Evolutionary conservation across 2,888 invertebrate species (phyloP).

Genomic region (Dolichomitus sp.): DNA sequence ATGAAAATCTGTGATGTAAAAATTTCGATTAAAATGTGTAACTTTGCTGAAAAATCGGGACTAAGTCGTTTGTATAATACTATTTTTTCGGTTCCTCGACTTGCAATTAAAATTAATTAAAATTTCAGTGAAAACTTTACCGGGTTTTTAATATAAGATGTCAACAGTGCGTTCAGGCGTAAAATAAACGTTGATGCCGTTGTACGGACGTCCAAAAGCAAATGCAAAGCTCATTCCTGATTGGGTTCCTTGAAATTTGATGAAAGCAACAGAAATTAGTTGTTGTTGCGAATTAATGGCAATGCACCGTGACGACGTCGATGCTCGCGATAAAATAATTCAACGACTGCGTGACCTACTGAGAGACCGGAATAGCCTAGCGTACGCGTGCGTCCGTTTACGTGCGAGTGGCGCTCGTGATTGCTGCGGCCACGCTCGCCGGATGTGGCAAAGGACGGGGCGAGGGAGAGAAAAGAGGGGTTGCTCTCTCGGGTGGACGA

Average conservation of each 20-base stretch:
- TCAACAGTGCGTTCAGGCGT: too few relatives aligned
- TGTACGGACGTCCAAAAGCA: too few relatives aligned
- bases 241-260: too few relatives aligned
- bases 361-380: constrained; percentile 67
- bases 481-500: constrained; percentile 64
- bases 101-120: too few relatives aligned
- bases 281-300: constrained; percentile 46
- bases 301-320: constrained; percentile 56
- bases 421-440: constrained; percentile 66
- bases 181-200: too few relatives aligned
- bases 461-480: constrained; percentile 46
- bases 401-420: constrained; percentile 61
- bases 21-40: background rate
- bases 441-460: constrained; percentile 65
- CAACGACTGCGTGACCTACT: constrained; percentile 69
- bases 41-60: background rate
- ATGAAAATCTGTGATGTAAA: background rate
- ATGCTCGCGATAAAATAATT: constrained; percentile 58
- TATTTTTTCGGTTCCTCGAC: too few relatives aligned
- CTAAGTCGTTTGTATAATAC: too few relatives aligned
- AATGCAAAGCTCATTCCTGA: too few relatives aligned
- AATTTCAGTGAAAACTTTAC: too few relatives aligned
- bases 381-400: constrained; percentile 68
- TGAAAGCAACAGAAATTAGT: background rate
- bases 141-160: too few relatives aligned